These are phyloP conservation scores for Endomychus coccineus DNA, from an alignment of 2,888 invertebrate species.

Conservation along the genomic window DNA sequence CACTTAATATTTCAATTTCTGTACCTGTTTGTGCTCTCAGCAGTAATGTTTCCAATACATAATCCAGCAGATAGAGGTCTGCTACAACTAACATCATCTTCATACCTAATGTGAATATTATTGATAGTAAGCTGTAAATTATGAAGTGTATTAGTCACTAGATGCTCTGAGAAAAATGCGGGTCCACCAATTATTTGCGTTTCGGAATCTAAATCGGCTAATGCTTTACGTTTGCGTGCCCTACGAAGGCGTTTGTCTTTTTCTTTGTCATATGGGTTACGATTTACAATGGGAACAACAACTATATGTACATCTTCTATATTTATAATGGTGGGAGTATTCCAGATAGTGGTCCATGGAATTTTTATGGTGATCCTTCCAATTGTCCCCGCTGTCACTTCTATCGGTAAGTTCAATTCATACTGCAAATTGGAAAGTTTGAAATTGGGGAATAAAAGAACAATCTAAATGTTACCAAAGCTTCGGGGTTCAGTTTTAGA, in stretches of 20 bases:
- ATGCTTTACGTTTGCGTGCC: constrained; percentile 63
- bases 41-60: constrained; percentile 67
- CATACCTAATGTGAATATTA: constrained; percentile 75
- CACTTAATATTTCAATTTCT: too few relatives aligned
- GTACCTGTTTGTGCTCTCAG: constrained; percentile 78
- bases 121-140: constrained; percentile 71
- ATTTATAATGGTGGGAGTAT: constrained; percentile 62
- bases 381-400: constrained; percentile 73
- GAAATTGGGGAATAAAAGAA: too few relatives aligned
- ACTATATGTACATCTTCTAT: constrained; percentile 71
- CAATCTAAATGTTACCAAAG: constrained; percentile 59
- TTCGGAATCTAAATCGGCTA: constrained; percentile 59
- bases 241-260: constrained; percentile 63
- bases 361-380: constrained; percentile 68
- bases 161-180: constrained; percentile 61
- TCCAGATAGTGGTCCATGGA: constrained; percentile 71
- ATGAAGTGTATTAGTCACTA: constrained; percentile 69
- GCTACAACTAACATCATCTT: constrained; percentile 62
- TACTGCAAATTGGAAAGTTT: constrained; percentile 51
- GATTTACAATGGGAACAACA: constrained; percentile 65
- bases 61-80: constrained; percentile 66
- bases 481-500: constrained; percentile 71
- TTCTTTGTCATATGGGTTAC: constrained; percentile 61
- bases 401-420: constrained; percentile 71
- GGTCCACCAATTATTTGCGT: constrained; percentile 55